Percentiles rank a stretch among this genome's conserved stretches.
Conservation (phyloP, 2,888 invertebrate genomes). For the Muschampia plurimacula region DNA sequence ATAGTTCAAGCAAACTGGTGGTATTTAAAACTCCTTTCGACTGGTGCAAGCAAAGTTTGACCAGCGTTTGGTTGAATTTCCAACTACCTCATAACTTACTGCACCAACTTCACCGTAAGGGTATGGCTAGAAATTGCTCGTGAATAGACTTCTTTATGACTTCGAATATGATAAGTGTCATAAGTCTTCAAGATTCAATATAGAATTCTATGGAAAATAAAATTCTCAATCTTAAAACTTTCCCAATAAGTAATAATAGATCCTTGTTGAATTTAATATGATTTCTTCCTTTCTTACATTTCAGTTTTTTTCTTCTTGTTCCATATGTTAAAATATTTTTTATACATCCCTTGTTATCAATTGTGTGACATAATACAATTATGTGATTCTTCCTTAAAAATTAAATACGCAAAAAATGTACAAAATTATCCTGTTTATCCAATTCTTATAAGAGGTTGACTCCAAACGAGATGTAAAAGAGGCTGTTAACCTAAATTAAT, state of each 20-base stretch:
- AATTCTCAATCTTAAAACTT: conserved; percentile 7
- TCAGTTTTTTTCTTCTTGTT: not conserved
- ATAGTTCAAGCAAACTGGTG: conserved; percentile 50
- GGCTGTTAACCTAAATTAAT: conserved; percentile 34
- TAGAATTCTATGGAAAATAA: conserved; percentile 4
- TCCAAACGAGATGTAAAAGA: conserved; percentile 31
- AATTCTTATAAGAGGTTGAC: conserved; percentile 25
- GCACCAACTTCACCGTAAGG: conserved; percentile 34
- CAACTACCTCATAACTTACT: conserved; percentile 42
- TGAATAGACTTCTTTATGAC: conserved; percentile 29
- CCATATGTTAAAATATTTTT: not conserved
- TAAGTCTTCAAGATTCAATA: conserved; percentile 12
- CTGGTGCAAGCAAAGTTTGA: conserved; percentile 44
- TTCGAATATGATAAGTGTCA: conserved; percentile 5
- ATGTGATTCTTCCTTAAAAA: not conserved
- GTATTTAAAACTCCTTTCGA: conserved; percentile 50
- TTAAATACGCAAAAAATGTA: not conserved
- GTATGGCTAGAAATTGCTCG: conserved; percentile 15
- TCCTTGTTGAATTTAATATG: not conserved
- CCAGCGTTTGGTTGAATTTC: conserved; percentile 43
- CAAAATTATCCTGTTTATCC: conserved; percentile 20
- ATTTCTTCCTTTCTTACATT: not conserved
- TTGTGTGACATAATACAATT: not conserved
- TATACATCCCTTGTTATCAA: not conserved
- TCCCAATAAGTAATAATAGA: not conserved